Percentiles rank a stretch among this genome's conserved stretches.
Conservation (phyloP, 2,888 invertebrate genomes). For the Drosophila yooni region DNA sequence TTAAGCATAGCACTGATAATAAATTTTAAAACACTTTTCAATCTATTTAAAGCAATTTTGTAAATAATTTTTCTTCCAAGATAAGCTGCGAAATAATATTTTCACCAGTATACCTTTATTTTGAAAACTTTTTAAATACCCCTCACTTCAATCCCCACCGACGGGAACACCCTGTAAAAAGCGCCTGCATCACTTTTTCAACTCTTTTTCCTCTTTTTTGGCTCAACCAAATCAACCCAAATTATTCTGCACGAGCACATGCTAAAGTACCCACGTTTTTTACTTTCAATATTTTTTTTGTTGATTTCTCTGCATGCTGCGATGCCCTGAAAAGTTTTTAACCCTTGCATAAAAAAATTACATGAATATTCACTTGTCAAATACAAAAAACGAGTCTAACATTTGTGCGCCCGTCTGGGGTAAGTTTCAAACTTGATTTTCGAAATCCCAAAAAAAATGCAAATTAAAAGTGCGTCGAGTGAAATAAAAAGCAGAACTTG, state of each 20-base stretch:
- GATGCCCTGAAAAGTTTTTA: slow-evolving; percentile 67
- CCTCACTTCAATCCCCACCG: background rate
- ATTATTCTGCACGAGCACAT: slow-evolving; percentile 83
- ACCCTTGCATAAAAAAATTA: slow-evolving; percentile 76
- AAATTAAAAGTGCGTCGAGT: slow-evolving; percentile 80
- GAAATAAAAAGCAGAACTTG: slow-evolving; percentile 47
- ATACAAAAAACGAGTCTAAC: slow-evolving; percentile 61
- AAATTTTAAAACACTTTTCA: background rate
- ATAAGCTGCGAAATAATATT: no score
- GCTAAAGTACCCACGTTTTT: slow-evolving; percentile 84
- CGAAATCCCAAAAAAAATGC: slow-evolving; percentile 80
- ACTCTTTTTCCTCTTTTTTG: slow-evolving; percentile 46
- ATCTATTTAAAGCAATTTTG: background rate
- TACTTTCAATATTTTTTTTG: slow-evolving; percentile 35
- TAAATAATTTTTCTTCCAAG: no score
- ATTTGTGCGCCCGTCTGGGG: slow-evolving; percentile 67
- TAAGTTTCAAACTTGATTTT: slow-evolving; percentile 78
- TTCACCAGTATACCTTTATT: background rate
- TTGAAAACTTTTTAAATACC: background rate
- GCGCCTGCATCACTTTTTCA: slow-evolving; percentile 31
- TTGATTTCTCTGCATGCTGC: slow-evolving; percentile 31
- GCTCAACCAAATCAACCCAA: slow-evolving; percentile 66
- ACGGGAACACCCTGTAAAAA: slow-evolving; percentile 57
- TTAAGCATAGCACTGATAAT: background rate
- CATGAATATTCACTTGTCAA: slow-evolving; percentile 85